A percentile compares a stretch with the other conserved stretches of the same genome.
These are phyloP conservation scores for Hestina assimilis DNA, from an alignment of 1,140 invertebrate genomes.

Conservation along the genomic window DNA sequence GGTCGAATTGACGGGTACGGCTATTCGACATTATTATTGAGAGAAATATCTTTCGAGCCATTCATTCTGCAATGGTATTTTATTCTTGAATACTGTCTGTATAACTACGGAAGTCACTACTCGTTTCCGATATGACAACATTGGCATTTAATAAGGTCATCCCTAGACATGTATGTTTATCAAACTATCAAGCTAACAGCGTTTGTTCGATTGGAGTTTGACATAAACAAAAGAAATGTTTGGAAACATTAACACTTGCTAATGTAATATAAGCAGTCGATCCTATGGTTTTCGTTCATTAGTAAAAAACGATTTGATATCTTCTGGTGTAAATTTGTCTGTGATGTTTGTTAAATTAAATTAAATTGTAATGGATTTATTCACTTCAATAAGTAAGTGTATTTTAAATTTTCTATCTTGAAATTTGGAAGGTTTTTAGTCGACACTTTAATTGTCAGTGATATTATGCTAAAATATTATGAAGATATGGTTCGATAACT, in stretches of 20 bases:
- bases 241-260: constrained; percentile 26
- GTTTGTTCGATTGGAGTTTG: constrained; percentile 19
- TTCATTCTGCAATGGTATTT: too few species aligned
- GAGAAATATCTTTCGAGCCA: too few species aligned
- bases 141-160: constrained; percentile 15
- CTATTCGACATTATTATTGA: too few species aligned
- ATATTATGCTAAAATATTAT: too few species aligned
- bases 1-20: too few species aligned
- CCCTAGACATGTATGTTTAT: constrained; percentile 16
- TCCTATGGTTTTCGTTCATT: constrained; percentile 12
- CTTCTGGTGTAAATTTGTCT: too few species aligned
- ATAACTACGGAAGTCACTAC: too few species aligned
- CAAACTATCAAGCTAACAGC: constrained; percentile 16
- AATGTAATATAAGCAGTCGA: constrained; percentile 22
- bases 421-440: not conserved
- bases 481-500: too few species aligned
- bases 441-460: too few species aligned
- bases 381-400: not conserved
- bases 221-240: constrained; percentile 35
- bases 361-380: not conserved
- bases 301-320: not conserved
- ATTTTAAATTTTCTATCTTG: not conserved
- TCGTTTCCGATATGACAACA: too few species aligned
- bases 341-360: not conserved
- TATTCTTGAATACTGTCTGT: too few species aligned